Percentiles rank a stretch among this genome's conserved stretches.
These are phyloP conservation scores for Amphilophus citrinellus DNA, from an alignment of 2,113 vertebrate species.

Conservation along the genomic window DNA sequence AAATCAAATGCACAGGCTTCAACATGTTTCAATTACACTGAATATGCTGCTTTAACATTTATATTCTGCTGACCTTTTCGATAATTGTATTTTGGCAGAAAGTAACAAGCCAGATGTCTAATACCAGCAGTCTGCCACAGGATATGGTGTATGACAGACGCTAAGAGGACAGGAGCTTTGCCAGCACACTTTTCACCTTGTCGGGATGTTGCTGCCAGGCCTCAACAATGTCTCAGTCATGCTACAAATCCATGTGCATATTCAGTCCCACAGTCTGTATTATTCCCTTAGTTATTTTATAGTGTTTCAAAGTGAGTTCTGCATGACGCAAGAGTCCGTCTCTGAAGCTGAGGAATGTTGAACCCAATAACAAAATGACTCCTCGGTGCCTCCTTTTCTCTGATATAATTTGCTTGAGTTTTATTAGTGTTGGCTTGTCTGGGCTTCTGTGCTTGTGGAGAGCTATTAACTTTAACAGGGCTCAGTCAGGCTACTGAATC, in stretches of 20 bases:
- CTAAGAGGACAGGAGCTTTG: slow-evolving; percentile 9
- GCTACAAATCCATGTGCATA: slow-evolving; percentile 6
- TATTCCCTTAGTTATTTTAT: slow-evolving; percentile 9
- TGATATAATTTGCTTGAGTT: slow-evolving; percentile 70
- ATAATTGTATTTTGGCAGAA: slow-evolving; percentile 20
- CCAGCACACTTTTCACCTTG: slow-evolving; percentile 18
- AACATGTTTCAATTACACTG: not conserved
- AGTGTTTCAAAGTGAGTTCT: slow-evolving; percentile 23
- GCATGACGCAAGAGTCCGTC: slow-evolving; percentile 33
- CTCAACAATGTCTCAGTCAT: slow-evolving; percentile 14
- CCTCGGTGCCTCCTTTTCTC: slow-evolving; percentile 55
- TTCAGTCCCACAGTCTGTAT: not conserved
- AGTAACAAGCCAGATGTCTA: slow-evolving; percentile 13
- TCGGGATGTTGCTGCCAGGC: slow-evolving; percentile 11
- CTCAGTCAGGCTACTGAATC: slow-evolving; percentile 44
- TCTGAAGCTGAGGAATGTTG: slow-evolving; percentile 49
- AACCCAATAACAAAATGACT: slow-evolving; percentile 50
- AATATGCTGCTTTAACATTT: slow-evolving; percentile 7
- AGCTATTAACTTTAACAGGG: slow-evolving; percentile 70
- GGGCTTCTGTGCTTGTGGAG: slow-evolving; percentile 63
- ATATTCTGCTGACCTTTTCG: slow-evolving; percentile 1
- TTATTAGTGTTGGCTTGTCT: slow-evolving; percentile 70
- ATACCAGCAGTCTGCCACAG: slow-evolving; percentile 14
- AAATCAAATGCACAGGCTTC: not conserved
- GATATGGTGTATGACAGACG: slow-evolving; percentile 17